Evolutionary conservation across 2,888 invertebrate species (phyloP), one percentile per base, ranked within the genome.

Genomic region (Drosophila buzzatii): DNA sequence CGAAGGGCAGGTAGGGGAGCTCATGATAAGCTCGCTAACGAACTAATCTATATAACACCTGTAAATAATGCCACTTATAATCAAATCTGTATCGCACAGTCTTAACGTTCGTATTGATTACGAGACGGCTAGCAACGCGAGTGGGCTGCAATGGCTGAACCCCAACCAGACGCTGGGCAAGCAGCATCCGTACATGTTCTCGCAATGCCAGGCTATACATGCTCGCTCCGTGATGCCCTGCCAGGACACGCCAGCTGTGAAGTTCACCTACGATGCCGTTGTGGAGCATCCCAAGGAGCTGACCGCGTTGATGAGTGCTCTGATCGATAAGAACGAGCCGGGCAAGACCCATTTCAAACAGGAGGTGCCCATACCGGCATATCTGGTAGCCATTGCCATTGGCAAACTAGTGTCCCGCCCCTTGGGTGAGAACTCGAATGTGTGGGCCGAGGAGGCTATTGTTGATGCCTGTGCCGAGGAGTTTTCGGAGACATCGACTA

Each of bases 171-270:
- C 99, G 1, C 95, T 97, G 12, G 98, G 98, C 67, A 97, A 97
- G 91, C 94, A 95, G 80, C 95, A 96, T 90, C 98, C 98, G 0
- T 99, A 96, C 90, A 93, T 99, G 87, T 97, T 97, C 93, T 97
- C 96, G 76, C 97, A 97, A 91, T 97, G 96, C 91, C 96, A 97
- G 96, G 96, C 97, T 3, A 98, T 98, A 79, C 97, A 98, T 93
- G 97, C 97, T 0, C 95, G 98, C 51, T 97, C 98, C 3, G 95
- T 98, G 79, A 85, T 98, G 3, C 99, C 99, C 0, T 98, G 98
- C 90, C 98, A 99, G 94, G 98, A 99, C 94, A 96, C 98, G 0
- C 98, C 99, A 0, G 95, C 96, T 0, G 97, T 98, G 0, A 99
- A 99, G 93, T 95, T 96, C 80, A 96, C 97, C 0, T 99, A 98